Conservation (phyloP, 2,113 vertebrate species). For the Sinocyclocheilus rhinocerous region DNA sequence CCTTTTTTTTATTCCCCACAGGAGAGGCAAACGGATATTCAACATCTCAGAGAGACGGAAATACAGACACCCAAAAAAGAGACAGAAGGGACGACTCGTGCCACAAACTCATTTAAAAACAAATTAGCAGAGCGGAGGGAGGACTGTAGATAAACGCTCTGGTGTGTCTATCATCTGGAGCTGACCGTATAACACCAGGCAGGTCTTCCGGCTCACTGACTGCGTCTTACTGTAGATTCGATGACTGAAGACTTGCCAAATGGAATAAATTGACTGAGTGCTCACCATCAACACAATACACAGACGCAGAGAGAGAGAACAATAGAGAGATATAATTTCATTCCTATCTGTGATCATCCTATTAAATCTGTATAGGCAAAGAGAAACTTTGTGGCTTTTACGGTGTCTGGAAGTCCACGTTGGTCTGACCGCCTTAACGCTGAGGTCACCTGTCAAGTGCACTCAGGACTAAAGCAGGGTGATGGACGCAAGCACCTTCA, state of each 20-base stretch:
- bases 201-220: slow-evolving; percentile 39
- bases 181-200: slow-evolving; percentile 6
- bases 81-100: background rate
- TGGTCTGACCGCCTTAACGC: background rate
- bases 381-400: slow-evolving; percentile 3
- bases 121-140: background rate
- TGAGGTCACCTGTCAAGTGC: slow-evolving; percentile 39
- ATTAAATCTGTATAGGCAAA: slow-evolving; percentile 10
- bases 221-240: slow-evolving; percentile 40
- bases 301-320: background rate
- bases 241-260: slow-evolving; percentile 70
- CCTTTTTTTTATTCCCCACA: background rate
- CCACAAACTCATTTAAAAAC: slow-evolving; percentile 4
- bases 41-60: background rate
- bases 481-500: slow-evolving; percentile 39
- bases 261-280: slow-evolving; percentile 66
- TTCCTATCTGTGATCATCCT: background rate
- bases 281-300: slow-evolving; percentile 26
- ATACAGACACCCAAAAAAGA: background rate
- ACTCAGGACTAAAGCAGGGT: slow-evolving; percentile 41
- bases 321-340: background rate
- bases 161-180: background rate
- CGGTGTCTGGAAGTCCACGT: background rate
- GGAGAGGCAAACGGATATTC: background rate
- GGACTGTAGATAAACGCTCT: slow-evolving; percentile 1